Evolutionary conservation across 1,140 invertebrate species (phyloP).

Genomic region (Neodiprion lecontei): DNA sequence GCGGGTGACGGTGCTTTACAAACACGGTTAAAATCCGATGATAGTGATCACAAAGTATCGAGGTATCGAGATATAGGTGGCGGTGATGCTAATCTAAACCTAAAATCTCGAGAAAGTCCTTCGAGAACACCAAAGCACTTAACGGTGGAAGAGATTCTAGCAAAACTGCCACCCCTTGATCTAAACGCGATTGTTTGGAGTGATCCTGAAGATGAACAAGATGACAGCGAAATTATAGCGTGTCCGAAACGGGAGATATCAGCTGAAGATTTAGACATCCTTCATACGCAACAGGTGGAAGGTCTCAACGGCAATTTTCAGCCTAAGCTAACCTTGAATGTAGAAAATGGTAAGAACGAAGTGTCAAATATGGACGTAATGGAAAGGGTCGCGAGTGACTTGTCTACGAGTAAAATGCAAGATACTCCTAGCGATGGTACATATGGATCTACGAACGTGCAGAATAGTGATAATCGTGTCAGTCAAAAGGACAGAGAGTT

Average conservation of each 20-base stretch:
- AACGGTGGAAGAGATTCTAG: constrained; percentile 65
- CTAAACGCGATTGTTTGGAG: constrained; percentile 64
- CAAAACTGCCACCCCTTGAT: constrained; percentile 70
- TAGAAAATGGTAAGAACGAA: constrained; percentile 19
- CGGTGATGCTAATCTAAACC: constrained; percentile 8
- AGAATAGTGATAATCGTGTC: constrained; percentile 19
- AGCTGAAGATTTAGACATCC: constrained; percentile 47
- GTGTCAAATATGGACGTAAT: constrained; percentile 27
- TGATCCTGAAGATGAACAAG: constrained; percentile 37
- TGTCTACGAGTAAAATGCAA: constrained; percentile 33
- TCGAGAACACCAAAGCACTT: constrained; percentile 39
- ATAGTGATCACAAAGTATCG: constrained; percentile 18
- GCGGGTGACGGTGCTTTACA: constrained; percentile 13
- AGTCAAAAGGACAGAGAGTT: constrained; percentile 64
- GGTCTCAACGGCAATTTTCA: constrained; percentile 59
- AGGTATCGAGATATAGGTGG: neutral
- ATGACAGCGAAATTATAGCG: constrained; percentile 38
- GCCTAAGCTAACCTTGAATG: constrained; percentile 36
- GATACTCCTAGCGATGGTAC: constrained; percentile 31
- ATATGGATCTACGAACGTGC: neutral
- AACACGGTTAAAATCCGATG: constrained; percentile 27
- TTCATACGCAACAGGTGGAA: constrained; percentile 51
- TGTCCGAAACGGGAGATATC: constrained; percentile 37
- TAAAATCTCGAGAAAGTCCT: constrained; percentile 31
- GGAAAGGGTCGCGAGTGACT: constrained; percentile 33